Evolutionary conservation across 2,888 invertebrate genomes (phyloP).

Genomic region (Ctena decussata): DNA sequence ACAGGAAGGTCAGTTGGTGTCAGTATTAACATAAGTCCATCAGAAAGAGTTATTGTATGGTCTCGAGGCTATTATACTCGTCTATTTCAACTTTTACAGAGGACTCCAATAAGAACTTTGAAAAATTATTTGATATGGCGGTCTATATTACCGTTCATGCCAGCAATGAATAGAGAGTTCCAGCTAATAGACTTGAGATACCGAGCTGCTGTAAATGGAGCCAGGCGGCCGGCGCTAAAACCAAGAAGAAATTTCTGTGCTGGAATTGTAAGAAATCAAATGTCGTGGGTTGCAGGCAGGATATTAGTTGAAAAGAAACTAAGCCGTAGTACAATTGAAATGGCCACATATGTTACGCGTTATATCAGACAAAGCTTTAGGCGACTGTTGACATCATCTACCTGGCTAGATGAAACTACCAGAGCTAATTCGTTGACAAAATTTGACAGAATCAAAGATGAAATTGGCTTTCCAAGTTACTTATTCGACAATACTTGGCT

Average conservation of each 20-base stretch:
- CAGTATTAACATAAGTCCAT: too few relatives aligned
- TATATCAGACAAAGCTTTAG: neutral
- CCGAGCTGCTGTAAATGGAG: too few relatives aligned
- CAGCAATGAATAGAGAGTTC: neutral
- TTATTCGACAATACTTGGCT: neutral
- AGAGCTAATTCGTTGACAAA: neutral
- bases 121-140: slow-evolving; percentile 18
- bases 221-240: neutral
- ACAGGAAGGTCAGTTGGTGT: too few relatives aligned
- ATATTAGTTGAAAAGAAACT: neutral
- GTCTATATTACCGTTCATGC: slow-evolving; percentile 8
- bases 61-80: too few relatives aligned
- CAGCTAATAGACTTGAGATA: neutral
- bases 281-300: neutral
- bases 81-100: too few relatives aligned
- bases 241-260: neutral
- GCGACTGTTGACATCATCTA: neutral
- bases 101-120: neutral
- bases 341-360: neutral
- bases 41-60: too few relatives aligned
- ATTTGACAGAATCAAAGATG: neutral
- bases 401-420: neutral
- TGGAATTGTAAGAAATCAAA: neutral
- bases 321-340: neutral
- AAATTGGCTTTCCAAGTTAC: slow-evolving; percentile 1